These are phyloP conservation scores for Dendrolimus pini DNA, from an alignment of 2,888 invertebrate genomes.

Conservation along the genomic window DNA sequence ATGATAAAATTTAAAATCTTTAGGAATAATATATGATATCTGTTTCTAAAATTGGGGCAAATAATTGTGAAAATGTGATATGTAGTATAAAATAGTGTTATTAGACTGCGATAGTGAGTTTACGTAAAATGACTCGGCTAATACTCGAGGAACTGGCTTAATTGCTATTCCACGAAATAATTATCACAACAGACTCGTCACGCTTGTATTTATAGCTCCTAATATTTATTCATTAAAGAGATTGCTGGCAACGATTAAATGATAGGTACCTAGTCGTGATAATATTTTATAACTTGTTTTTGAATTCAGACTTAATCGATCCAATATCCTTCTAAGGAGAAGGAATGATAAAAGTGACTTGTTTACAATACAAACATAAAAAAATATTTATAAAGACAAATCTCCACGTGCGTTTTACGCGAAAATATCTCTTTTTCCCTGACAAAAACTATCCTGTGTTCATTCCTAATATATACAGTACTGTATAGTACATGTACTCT, in stretches of 20 bases:
- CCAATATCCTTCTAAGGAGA: neutral
- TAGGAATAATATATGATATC: too few relatives aligned
- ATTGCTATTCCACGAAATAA: slow-evolving; percentile 10
- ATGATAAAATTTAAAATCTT: too few relatives aligned
- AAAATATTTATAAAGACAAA: too few relatives aligned
- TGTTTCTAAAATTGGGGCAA: too few relatives aligned
- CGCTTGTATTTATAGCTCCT: slow-evolving; percentile 10
- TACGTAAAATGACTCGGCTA: slow-evolving; percentile 13
- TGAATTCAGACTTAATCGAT: neutral
- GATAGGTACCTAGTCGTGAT: neutral
- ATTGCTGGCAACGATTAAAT: slow-evolving; percentile 1
- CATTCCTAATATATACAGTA: too few relatives aligned
- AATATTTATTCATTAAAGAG: slow-evolving; percentile 12
- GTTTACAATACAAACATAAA: too few relatives aligned
- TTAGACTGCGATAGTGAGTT: neutral
- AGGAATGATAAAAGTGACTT: too few relatives aligned
- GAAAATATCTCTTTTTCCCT: too few relatives aligned
- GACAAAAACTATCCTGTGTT: too few relatives aligned
- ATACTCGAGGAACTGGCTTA: slow-evolving; percentile 9
- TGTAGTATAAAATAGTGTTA: neutral
- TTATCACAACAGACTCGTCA: slow-evolving; percentile 16
- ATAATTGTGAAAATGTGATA: too few relatives aligned
- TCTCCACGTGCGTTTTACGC: too few relatives aligned
- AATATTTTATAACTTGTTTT: neutral
- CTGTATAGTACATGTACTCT: too few relatives aligned